phyloP scores from a whole-genome alignment of 2,797 vertebrate species.

The Distichodus sexfasciatus region DNA sequence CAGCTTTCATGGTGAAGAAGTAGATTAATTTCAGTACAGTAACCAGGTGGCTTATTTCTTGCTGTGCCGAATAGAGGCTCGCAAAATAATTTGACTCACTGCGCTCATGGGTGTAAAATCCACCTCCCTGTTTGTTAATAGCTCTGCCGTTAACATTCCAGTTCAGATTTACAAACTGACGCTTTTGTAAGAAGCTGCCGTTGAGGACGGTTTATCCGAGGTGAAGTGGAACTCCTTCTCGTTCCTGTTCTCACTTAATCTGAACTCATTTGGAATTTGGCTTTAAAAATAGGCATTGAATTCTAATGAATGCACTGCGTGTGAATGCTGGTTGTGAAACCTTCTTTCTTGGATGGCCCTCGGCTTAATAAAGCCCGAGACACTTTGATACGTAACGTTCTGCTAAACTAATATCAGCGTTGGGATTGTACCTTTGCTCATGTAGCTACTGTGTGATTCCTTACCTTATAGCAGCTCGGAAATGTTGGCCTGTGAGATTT shows the following conservation, averaged over 20 bases:
- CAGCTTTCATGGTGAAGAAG: neutral
- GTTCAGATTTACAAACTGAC: neutral
- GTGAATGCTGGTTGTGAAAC: neutral
- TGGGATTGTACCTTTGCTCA: too few relatives aligned
- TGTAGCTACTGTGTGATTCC: too few relatives aligned
- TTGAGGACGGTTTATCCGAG: too few relatives aligned
- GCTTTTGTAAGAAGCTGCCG: neutral
- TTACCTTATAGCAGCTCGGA: too few relatives aligned
- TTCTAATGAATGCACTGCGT: neutral
- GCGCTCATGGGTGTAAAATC: neutral
- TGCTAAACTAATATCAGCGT: too few relatives aligned
- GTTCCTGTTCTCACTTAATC: neutral
- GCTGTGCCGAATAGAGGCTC: neutral
- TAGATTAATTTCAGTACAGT: slow-evolving; percentile 1
- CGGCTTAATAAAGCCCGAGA: neutral
- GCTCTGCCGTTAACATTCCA: neutral
- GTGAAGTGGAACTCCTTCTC: too few relatives aligned
- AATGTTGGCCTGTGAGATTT: too few relatives aligned
- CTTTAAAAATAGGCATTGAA: neutral
- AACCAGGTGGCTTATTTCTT: slow-evolving; percentile 17
- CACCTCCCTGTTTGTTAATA: neutral
- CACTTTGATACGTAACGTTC: too few relatives aligned
- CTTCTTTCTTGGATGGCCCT: neutral
- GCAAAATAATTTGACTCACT: slow-evolving; percentile 6
- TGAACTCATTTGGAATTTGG: slow-evolving; percentile 1